Base-by-base conservation (phyloP, 2,113 vertebrate genomes). In the Ptychochromis oligacanthus region DNA sequence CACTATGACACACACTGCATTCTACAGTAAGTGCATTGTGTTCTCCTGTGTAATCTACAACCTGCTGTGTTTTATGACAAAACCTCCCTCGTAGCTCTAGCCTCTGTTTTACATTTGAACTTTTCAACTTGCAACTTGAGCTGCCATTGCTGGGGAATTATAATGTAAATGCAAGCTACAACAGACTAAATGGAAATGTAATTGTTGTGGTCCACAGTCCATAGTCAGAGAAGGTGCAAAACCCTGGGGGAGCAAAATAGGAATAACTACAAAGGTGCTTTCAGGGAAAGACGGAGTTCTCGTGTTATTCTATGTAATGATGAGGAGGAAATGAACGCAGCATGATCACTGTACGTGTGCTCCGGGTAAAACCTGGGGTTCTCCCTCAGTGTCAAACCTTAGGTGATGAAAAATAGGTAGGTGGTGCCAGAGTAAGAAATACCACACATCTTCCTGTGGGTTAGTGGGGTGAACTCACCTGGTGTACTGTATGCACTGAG, bases 81-180 rank as follows among this genome's bases (percentile, higher is more conserved):
- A 75, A 55, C 81, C 86, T 87, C 87, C 87, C 90, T 89, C 20
- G 8, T 38, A 89, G 82, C 81, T 61, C 75, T 76, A 75, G 79
- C 90, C 85, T 90, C 88, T 76, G 79, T 91, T 89, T 93, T 87
- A 89, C 84, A 89, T 92, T 83, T 93, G 85, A 94, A 94, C 93
- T 94, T 88, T 94, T 94, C 90, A 95, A 93, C 93, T 90, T 83
- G 83, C 57, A 86, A 83, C 88, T 62, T 7, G 20, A 83, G 87
- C 67, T 34, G 80, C n/a, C 70, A 70, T 58, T 74, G 80, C 83
- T 8, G 55, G 75, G 82, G 87, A 89, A 87, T 91, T 84, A 38
- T 75, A 87, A 87, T 62, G 74, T 87, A 88, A 77, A 78, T 17
- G 70, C 84, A 58, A n/a, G 57, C 52, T 26, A 14, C 61, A 28